Evolutionary conservation across 2,113 vertebrate genomes (phyloP).

Genomic region (Brachyistius frenatus): DNA sequence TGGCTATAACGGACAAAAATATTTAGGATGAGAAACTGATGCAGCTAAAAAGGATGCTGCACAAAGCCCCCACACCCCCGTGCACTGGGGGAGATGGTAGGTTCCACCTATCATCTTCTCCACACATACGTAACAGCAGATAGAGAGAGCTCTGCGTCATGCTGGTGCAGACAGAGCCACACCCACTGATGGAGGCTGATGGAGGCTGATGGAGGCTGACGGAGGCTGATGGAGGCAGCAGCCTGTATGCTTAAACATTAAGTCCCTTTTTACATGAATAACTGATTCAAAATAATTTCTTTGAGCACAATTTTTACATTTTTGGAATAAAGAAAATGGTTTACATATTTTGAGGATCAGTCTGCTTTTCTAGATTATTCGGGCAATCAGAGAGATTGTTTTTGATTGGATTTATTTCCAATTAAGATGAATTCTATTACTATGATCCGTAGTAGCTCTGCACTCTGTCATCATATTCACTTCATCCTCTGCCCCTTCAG

Average conservation of each 20-base stretch:
- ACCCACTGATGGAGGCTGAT: conserved; percentile 49
- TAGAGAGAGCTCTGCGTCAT: conserved; percentile 51
- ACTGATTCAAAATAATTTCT: not conserved
- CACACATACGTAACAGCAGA: conserved; percentile 55
- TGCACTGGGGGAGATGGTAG: conserved; percentile 72
- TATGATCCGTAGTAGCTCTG: not conserved
- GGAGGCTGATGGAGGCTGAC: not conserved
- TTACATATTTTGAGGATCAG: not conserved
- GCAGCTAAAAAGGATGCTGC: conserved; percentile 44
- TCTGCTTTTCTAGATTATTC: not conserved
- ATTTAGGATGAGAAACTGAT: not conserved
- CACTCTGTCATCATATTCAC: not conserved
- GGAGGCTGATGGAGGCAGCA: conserved; percentile 29
- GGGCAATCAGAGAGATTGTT: not conserved
- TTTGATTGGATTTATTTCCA: not conserved
- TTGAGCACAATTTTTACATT: not conserved
- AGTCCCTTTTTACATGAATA: not conserved
- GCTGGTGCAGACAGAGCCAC: conserved; percentile 70
- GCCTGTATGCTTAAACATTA: not conserved
- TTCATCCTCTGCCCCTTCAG: not conserved
- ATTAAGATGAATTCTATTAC: not conserved
- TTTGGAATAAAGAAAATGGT: not conserved
- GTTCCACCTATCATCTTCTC: conserved; percentile 55
- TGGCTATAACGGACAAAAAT: not conserved
- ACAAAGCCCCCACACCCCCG: conserved; percentile 61